phyloP scores from a whole-genome alignment of 2,113 vertebrate genomes.

The Hirundichthys speculiger region DNA sequence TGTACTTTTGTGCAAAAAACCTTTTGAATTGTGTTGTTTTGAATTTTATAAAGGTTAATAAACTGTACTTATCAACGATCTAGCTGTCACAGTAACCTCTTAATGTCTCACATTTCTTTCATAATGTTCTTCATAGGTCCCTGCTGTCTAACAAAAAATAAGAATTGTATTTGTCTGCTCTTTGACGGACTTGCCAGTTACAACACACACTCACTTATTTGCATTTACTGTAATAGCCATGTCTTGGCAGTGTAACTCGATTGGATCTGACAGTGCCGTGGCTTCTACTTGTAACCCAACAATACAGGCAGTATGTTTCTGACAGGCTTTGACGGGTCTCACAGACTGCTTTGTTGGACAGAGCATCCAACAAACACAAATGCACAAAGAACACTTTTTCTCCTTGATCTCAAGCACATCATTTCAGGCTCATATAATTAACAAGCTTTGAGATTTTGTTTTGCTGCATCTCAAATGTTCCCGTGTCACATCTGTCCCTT shows the following conservation, averaged over 20 bases:
- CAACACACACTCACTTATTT: slow-evolving; percentile 38
- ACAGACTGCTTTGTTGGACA: slow-evolving; percentile 52
- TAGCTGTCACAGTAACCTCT: slow-evolving; percentile 15
- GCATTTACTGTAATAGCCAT: slow-evolving; percentile 45
- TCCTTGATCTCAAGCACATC: slow-evolving; percentile 12
- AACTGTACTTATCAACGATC: slow-evolving; percentile 14
- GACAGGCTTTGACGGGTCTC: slow-evolving; percentile 55
- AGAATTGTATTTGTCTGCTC: slow-evolving; percentile 22
- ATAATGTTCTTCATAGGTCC: slow-evolving; percentile 40
- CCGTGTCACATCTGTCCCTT: too few species aligned
- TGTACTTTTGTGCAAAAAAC: too few species aligned
- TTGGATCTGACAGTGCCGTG: slow-evolving; percentile 47
- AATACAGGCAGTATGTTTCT: slow-evolving; percentile 49
- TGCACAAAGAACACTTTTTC: slow-evolving; percentile 46
- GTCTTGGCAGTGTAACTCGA: slow-evolving; percentile 52
- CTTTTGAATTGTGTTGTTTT: too few species aligned
- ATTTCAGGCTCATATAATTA: slow-evolving; percentile 31
- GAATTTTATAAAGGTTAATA: slow-evolving; percentile 13
- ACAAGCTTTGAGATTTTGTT: neutral
- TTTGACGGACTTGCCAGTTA: slow-evolving; percentile 40
- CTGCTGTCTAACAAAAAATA: slow-evolving; percentile 26
- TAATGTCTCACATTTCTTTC: slow-evolving; percentile 39
- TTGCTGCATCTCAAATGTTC: neutral
- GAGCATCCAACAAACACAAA: slow-evolving; percentile 12
- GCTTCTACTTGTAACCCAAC: slow-evolving; percentile 58